A percentile compares a stretch with the other conserved stretches of the same genome.
These are phyloP conservation scores for Andricus quercusramuli DNA, from an alignment of 2,888 invertebrate genomes.

Conservation along the genomic window DNA sequence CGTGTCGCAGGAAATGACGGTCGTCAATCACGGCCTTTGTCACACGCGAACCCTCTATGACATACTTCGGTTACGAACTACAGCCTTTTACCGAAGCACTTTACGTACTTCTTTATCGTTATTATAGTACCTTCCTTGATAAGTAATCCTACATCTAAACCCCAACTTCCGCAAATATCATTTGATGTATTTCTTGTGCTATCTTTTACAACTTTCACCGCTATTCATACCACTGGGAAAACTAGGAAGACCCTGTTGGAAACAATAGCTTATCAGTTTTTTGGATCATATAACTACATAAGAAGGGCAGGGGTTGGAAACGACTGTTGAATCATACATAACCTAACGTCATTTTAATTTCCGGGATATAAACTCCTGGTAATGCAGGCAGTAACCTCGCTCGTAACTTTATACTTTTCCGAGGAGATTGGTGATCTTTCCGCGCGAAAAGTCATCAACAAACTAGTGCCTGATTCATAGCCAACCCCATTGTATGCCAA, in stretches of 20 bases:
- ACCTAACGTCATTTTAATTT: slow-evolving; percentile 2
- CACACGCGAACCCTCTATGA: slow-evolving; percentile 36
- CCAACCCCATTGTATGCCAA: slow-evolving; percentile 45
- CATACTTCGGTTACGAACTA: slow-evolving; percentile 43
- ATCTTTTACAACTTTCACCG: too few species aligned
- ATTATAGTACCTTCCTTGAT: not conserved
- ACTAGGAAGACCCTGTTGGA: too few species aligned
- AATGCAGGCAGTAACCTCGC: slow-evolving; percentile 6
- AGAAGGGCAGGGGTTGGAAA: not conserved
- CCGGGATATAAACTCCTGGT: slow-evolving; percentile 18
- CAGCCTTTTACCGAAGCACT: slow-evolving; percentile 19
- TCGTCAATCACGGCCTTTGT: slow-evolving; percentile 58
- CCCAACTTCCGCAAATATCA: too few species aligned
- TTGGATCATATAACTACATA: not conserved
- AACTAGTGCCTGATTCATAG: slow-evolving; percentile 49
- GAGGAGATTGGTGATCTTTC: slow-evolving; percentile 46
- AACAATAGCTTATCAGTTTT: too few species aligned
- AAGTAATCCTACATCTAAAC: not conserved
- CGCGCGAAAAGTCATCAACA: slow-evolving; percentile 47
- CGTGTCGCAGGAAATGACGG: slow-evolving; percentile 61
- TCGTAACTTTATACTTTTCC: slow-evolving; percentile 5
- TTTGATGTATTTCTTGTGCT: too few species aligned
- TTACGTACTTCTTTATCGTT: slow-evolving; percentile 7
- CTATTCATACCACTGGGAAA: too few species aligned
- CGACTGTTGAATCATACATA: not conserved